A percentile compares a stretch with the other conserved stretches of the same genome.
Conservation (phyloP, 2,888 invertebrate species). For the Pilophorus perplexus region DNA sequence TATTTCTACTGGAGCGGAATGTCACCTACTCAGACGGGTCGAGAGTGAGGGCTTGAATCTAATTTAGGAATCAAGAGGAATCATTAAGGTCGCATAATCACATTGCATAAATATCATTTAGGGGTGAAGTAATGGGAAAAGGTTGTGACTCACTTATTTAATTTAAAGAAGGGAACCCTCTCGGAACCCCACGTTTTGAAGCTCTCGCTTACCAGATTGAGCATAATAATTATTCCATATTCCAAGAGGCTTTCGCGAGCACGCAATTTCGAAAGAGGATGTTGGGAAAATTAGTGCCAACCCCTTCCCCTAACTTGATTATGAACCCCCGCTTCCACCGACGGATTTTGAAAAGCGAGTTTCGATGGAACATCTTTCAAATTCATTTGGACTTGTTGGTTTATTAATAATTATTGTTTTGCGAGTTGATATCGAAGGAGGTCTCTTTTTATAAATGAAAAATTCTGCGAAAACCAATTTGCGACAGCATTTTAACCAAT, state of each 20-base stretch:
- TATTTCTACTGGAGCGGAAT: no score
- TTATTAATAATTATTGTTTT: no score
- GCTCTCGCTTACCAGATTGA: conserved; percentile 15
- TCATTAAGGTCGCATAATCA: conserved; percentile 31
- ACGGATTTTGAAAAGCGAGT: no score
- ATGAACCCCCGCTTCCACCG: no score
- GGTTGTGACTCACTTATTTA: conserved; percentile 34
- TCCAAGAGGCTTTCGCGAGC: conserved; percentile 4
- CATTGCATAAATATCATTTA: conserved; percentile 35
- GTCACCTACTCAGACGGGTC: neutral
- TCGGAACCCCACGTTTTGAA: neutral
- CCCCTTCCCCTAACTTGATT: no score
- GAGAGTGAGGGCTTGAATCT: neutral
- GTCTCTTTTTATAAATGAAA: no score
- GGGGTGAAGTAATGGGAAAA: conserved; percentile 30
- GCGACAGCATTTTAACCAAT: no score
- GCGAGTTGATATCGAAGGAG: no score
- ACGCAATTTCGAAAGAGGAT: conserved; percentile 29
- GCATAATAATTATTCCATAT: conserved; percentile 31
- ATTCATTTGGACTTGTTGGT: no score
- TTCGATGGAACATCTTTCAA: no score
- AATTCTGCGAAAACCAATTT: no score
- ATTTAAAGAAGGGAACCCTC: conserved; percentile 15
- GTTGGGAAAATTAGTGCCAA: conserved; percentile 16
- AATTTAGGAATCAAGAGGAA: conserved; percentile 25